Evolutionary conservation across 2,797 vertebrate species (phyloP), one percentile per base, ranked within the genome.

Genomic region (Hylomyscus alleni): DNA sequence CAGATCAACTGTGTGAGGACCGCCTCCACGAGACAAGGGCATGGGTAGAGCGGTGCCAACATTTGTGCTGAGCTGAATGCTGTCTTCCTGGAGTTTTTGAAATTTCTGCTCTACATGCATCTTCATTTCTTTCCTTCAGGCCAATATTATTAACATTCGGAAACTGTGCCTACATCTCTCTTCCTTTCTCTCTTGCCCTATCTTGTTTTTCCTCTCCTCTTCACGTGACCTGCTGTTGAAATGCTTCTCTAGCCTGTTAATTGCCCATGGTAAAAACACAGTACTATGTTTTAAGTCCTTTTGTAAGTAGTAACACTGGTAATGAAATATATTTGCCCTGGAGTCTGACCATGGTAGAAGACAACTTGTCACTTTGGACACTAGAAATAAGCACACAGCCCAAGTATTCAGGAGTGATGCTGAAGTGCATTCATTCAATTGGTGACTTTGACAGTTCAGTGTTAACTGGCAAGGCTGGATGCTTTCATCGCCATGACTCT

Each of bases 391-490:
- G 10, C 26, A 67, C 47, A 13, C 1, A 72, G 88, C 12, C 40
- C 13, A 69, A 44, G 3, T 81, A 75, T 34, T 94, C 31, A 76
- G 29, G 40, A 56, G n/a, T 60, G 62, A 47, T 62, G 77, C n/a
- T 60, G 62, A 69, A 83, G 29, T 92, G 22, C 44, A 60, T 72
- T 94, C 96, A 69, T 65, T 96, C 95, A n/a, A 34, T 1, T 88
- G 54, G 52, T 65, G 62, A 83, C 91, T 93, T 77, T 31, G 72
- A 47, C 90, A 89, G 89, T 81, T 47, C 90, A 80, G 84, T 86
- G 17, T 52, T 89, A 94, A 89, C 81, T 3, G 54, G 83, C 84
- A 89, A 65, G 56, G 62, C 31, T 62, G 26, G 40, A 81, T 84
- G 89, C 20, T 89, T 88, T 58, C 31, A 65, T 9, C 1, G n/a